A percentile compares a stretch with the other conserved stretches of the same genome.
These are phyloP conservation scores for Drosophila nikananu DNA, from an alignment of 1,140 invertebrate genomes.

Conservation along the genomic window DNA sequence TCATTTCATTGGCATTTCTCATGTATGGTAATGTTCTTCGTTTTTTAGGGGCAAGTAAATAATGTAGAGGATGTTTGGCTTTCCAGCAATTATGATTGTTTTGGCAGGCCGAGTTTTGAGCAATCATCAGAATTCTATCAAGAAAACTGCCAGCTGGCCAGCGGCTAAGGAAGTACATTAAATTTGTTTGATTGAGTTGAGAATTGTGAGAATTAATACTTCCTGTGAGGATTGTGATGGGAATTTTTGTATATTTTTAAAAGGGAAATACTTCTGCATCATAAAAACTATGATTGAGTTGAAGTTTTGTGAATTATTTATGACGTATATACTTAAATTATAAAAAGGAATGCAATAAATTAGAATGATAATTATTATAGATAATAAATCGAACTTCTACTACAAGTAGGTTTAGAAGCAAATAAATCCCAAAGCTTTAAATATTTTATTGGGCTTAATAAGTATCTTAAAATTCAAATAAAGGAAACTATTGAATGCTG, in stretches of 20 bases:
- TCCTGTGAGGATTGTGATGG: slow-evolving; percentile 6
- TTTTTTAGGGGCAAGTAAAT: slow-evolving; percentile 44
- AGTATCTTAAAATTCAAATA: not conserved
- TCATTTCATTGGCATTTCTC: slow-evolving; percentile 12
- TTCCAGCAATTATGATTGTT: slow-evolving; percentile 38
- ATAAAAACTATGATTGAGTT: not conserved
- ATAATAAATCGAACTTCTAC: no score
- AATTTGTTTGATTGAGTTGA: slow-evolving; percentile 20
- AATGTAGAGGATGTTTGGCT: slow-evolving; percentile 31
- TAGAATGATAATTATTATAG: not conserved
- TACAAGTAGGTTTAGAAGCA: not conserved
- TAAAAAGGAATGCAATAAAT: not conserved
- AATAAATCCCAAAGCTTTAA: no score
- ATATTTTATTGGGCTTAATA: not conserved
- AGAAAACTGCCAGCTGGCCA: slow-evolving; percentile 9
- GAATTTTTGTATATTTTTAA: not conserved
- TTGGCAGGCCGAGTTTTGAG: slow-evolving; percentile 29
- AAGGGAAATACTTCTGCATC: not conserved
- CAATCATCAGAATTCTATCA: slow-evolving; percentile 31
- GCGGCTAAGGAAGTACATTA: slow-evolving; percentile 28
- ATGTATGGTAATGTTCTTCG: not conserved
- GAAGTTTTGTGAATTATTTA: not conserved
- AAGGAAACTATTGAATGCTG: not conserved
- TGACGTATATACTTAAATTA: not conserved
- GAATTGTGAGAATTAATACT: not conserved